A percentile compares a stretch with the other conserved stretches of the same genome.
Evolutionary conservation across 2,888 invertebrate species (phyloP).

Genomic region (Orthonychiurus folsomi): DNA sequence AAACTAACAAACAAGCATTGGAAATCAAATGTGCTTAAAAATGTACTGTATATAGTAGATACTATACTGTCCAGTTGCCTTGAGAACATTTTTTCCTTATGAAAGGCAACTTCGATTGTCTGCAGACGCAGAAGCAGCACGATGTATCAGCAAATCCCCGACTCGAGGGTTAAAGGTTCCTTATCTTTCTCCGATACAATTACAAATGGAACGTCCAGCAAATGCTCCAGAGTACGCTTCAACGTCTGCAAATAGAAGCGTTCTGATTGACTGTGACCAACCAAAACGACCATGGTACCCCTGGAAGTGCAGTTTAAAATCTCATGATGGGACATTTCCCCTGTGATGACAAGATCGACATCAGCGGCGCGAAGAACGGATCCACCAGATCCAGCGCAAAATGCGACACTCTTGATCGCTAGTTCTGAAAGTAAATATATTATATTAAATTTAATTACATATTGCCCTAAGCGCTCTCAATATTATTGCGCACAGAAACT

Average conservation of each 20-base stretch:
- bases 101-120: too few relatives aligned
- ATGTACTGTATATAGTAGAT: too few relatives aligned
- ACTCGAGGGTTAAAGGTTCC: not conserved
- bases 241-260: slow-evolving; percentile 69
- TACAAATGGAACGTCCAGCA: not conserved
- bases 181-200: not conserved
- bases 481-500: too few relatives aligned
- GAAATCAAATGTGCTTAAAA: too few relatives aligned
- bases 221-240: slow-evolving; percentile 39
- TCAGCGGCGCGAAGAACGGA: slow-evolving; percentile 61
- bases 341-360: slow-evolving; percentile 75
- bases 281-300: slow-evolving; percentile 70
- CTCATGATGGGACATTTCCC: slow-evolving; percentile 93
- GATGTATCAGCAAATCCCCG: too few relatives aligned
- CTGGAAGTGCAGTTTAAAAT: slow-evolving; percentile 74
- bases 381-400: slow-evolving; percentile 84
- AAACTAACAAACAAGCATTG: too few relatives aligned
- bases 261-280: slow-evolving; percentile 90
- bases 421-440: too few relatives aligned
- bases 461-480: too few relatives aligned
- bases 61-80: too few relatives aligned
- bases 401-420: slow-evolving; percentile 61
- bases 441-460: too few relatives aligned
- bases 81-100: too few relatives aligned
- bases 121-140: too few relatives aligned